Percentiles rank a stretch among this genome's conserved stretches.
Conservation (phyloP, 2,888 invertebrate species). For the Trichopoda pennipes region DNA sequence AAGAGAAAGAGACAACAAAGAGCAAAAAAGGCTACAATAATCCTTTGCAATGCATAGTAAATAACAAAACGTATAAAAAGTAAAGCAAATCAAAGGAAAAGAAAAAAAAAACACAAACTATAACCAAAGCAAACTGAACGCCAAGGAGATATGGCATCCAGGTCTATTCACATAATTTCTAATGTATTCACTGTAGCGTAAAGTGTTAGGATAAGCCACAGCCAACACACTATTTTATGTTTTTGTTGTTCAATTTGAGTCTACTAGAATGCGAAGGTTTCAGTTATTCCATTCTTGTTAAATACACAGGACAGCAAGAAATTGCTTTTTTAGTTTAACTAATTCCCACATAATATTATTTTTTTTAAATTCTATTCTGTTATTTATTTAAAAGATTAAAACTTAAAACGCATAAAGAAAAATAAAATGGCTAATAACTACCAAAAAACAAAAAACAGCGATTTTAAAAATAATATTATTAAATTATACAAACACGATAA, state of each 20-base stretch:
- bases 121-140: constrained; percentile 37
- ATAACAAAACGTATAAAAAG: constrained; percentile 35
- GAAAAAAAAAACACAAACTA: background rate
- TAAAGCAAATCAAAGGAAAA: background rate
- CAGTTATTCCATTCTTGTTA: background rate
- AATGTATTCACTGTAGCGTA: constrained; percentile 61
- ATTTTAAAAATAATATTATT: background rate
- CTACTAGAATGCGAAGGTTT: constrained; percentile 6
- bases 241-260: background rate
- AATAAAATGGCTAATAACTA: background rate
- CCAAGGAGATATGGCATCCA: constrained; percentile 19
- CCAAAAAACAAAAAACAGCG: background rate
- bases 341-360: constrained; percentile 24
- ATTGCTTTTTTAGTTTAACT: constrained; percentile 48
- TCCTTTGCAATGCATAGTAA: constrained; percentile 37
- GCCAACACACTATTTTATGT: constrained; percentile 38
- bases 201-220: constrained; percentile 65
- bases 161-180: constrained; percentile 35
- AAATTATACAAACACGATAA: background rate
- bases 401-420: background rate
- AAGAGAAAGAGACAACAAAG: background rate
- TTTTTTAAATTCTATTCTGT: background rate
- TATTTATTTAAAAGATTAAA: constrained; percentile 27
- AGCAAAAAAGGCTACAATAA: constrained; percentile 8
- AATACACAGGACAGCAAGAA: background rate